Conservation (phyloP, 2,113 vertebrate species). For the Caloenas nicobarica region DNA sequence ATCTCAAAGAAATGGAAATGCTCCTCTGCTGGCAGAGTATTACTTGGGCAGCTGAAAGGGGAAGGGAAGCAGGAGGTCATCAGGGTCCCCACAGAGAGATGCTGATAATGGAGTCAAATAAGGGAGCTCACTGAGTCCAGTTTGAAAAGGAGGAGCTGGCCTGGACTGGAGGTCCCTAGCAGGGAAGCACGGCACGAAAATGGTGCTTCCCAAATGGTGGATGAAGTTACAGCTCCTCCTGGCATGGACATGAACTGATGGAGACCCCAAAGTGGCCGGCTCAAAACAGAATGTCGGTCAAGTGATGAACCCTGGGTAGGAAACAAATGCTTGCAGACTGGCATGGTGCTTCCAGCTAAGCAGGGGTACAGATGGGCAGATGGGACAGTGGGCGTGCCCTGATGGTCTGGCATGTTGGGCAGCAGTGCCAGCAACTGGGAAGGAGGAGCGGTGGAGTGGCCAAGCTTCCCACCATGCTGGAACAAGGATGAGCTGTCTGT, state of each 20-base stretch:
- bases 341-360: background rate
- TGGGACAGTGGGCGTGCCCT: background rate
- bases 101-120: background rate
- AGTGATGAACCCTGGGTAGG: background rate
- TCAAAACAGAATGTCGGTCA: background rate
- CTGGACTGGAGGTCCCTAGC: background rate
- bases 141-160: background rate
- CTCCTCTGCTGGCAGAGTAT: constrained; percentile 50
- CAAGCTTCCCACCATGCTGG: background rate
- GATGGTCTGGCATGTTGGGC: background rate
- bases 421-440: background rate
- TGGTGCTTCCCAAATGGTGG: background rate
- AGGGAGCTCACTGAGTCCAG: constrained; percentile 2
- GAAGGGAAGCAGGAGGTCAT: constrained; percentile 27
- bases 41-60: constrained; percentile 47
- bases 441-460: background rate
- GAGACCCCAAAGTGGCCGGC: background rate
- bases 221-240: background rate
- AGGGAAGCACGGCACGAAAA: background rate
- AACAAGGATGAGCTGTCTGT: background rate
- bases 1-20: constrained; percentile 77
- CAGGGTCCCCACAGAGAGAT: constrained; percentile 6
- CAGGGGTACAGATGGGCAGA: background rate
- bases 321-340: background rate
- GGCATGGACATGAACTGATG: background rate